Evolutionary conservation across 1,140 invertebrate genomes (phyloP).

Genomic region (Lepidotrigona ventralis): DNA sequence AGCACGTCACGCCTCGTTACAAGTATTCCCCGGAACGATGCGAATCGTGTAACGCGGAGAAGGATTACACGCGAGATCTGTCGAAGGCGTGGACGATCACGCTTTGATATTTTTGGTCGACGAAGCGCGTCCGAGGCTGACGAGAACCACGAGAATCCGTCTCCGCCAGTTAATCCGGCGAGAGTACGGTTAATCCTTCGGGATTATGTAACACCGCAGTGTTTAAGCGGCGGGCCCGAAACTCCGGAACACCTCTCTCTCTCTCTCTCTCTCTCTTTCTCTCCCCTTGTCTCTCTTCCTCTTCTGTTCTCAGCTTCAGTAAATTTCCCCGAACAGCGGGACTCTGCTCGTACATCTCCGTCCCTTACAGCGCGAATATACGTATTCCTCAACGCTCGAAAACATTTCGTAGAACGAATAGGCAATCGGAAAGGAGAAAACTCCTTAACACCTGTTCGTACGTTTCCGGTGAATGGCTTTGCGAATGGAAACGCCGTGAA

Average conservation of each 20-base stretch:
- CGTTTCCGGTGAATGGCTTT: not conserved
- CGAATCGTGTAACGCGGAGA: conserved; percentile 3
- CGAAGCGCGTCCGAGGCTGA: conserved; percentile 25
- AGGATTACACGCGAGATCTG: conserved; percentile 42
- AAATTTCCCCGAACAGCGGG: conserved; percentile 48
- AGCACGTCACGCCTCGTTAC: not conserved
- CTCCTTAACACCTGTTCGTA: conserved; percentile 37
- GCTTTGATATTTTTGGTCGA: conserved; percentile 57
- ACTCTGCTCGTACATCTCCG: conserved; percentile 25
- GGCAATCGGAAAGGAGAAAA: conserved; percentile 8
- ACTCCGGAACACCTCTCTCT: conserved; percentile 35
- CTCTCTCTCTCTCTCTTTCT: not conserved
- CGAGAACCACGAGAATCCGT: conserved; percentile 56
- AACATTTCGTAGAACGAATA: conserved; percentile 25
- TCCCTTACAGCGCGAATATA: conserved; percentile 17
- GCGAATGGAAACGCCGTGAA: not conserved
- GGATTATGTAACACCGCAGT: conserved; percentile 68
- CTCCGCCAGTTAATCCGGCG: conserved; percentile 61
- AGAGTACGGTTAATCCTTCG: conserved; percentile 60
- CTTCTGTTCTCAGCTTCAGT: conserved; percentile 47
- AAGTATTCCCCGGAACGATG: not conserved
- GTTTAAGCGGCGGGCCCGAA: conserved; percentile 60
- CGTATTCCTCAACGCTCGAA: conserved; percentile 6
- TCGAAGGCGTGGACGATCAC: conserved; percentile 36
- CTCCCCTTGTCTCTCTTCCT: not conserved